phyloP scores from a whole-genome alignment of 37 sponge, comb jelly and placozoan genomes.

The Ianthella basta region DNA sequence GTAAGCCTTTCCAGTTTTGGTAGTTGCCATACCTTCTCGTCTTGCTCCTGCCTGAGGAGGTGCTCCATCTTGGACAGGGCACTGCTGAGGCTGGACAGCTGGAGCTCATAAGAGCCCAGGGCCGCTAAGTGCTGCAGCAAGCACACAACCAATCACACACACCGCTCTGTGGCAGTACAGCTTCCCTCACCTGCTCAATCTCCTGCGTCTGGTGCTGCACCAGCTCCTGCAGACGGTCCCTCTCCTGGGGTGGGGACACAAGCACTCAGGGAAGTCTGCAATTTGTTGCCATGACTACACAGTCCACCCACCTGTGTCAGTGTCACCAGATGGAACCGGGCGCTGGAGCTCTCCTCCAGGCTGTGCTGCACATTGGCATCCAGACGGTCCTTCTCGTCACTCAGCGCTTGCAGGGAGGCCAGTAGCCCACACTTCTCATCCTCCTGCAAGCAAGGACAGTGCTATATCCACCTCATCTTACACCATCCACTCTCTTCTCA shows the following conservation, averaged over 20 bases:
- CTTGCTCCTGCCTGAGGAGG: constrained; percentile 72
- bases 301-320: constrained; percentile 46
- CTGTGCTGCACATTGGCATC: constrained; percentile 64
- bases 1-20: neutral
- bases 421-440: constrained; percentile 79
- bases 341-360: constrained; percentile 52
- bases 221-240: constrained; percentile 64
- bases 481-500: neutral
- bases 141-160: too few relatives aligned
- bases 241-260: constrained; percentile 39
- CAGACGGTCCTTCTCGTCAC: constrained; percentile 76
- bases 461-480: neutral
- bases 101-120: constrained; percentile 69
- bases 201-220: constrained; percentile 68
- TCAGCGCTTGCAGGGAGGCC: constrained; percentile 65
- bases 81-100: constrained; percentile 67
- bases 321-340: constrained; percentile 51
- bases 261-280: neutral
- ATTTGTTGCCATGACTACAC: neutral
- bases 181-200: constrained; percentile 54
- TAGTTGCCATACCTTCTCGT: constrained; percentile 71
- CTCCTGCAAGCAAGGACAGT: constrained; percentile 44
- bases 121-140: constrained; percentile 48
- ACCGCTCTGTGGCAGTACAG: too few relatives aligned
- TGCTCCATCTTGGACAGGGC: constrained; percentile 81